Evolutionary conservation across 2,797 vertebrate species (phyloP).

Genomic region (Chanos chanos): DNA sequence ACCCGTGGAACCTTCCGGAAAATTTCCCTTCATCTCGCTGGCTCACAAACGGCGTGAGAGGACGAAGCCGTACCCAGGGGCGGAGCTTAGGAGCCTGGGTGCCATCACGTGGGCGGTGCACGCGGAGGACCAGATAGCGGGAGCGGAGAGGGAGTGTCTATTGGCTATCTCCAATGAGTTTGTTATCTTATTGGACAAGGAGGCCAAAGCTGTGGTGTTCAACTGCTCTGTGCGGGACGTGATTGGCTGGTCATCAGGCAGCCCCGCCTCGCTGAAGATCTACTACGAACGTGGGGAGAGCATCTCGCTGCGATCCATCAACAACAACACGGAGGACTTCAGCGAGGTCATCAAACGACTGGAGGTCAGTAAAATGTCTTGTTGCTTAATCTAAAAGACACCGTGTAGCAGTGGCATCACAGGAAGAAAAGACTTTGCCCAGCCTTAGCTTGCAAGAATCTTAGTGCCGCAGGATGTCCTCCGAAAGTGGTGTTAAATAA

Average conservation of each 20-base stretch:
- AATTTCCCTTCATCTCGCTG: slow-evolving; percentile 93
- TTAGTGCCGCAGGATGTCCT: too few relatives aligned
- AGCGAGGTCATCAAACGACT: slow-evolving; percentile 92
- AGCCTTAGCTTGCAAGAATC: too few relatives aligned
- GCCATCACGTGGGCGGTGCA: slow-evolving; percentile 89
- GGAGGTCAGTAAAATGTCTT: slow-evolving; percentile 88
- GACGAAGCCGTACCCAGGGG: slow-evolving; percentile 84
- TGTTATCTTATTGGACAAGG: slow-evolving; percentile 88
- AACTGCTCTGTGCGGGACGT: slow-evolving; percentile 93
- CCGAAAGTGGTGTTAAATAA: too few relatives aligned
- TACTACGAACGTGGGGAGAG: slow-evolving; percentile 96
- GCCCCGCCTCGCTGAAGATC: slow-evolving; percentile 87
- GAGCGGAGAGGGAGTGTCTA: slow-evolving; percentile 87
- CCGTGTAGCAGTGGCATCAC: too few relatives aligned
- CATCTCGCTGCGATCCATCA: slow-evolving; percentile 88
- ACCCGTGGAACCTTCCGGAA: slow-evolving; percentile 88
- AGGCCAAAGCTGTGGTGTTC: slow-evolving; percentile 88
- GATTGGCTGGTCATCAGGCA: slow-evolving; percentile 91
- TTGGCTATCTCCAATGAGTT: slow-evolving; percentile 92
- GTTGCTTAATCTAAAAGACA: too few relatives aligned
- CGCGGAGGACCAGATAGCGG: slow-evolving; percentile 88
- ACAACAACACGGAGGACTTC: slow-evolving; percentile 88
- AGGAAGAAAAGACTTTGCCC: not conserved
- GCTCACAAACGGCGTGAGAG: slow-evolving; percentile 94
- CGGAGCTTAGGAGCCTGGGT: slow-evolving; percentile 88